Evolutionary conservation across 2,888 invertebrate species (phyloP).

Genomic region (Nycteola revayana): DNA sequence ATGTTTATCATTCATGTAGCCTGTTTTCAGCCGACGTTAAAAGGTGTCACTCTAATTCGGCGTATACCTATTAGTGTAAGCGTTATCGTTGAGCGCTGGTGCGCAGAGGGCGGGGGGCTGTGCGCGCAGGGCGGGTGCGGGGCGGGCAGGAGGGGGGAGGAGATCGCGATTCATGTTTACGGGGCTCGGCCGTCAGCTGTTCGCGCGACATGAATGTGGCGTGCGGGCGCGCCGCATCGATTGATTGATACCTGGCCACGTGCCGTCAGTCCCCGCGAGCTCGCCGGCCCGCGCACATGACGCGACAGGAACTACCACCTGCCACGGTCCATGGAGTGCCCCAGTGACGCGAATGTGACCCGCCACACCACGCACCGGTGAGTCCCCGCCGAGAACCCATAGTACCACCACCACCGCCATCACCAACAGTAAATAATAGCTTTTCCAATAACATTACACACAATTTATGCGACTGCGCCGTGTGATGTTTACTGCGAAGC

Average conservation of each 20-base stretch:
- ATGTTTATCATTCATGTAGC: too few species aligned
- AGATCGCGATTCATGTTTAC: constrained; percentile 76
- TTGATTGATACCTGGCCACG: constrained; percentile 73
- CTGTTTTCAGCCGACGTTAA: too few species aligned
- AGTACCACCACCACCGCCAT: constrained; percentile 9
- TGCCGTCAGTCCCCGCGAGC: constrained; percentile 62
- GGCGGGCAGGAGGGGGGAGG: constrained; percentile 25
- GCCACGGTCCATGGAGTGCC: constrained; percentile 65
- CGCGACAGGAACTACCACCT: constrained; percentile 40
- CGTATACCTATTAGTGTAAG: constrained; percentile 19
- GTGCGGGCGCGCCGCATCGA: constrained; percentile 74
- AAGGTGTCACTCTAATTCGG: constrained; percentile 18
- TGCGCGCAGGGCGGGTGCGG: constrained; percentile 26
- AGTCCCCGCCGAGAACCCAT: constrained; percentile 23
- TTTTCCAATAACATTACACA: constrained; percentile 52
- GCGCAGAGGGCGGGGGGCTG: constrained; percentile 41
- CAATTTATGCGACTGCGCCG: constrained; percentile 61
- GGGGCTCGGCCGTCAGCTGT: constrained; percentile 77
- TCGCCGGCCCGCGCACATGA: constrained; percentile 54
- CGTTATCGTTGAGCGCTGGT: constrained; percentile 31
- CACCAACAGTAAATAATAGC: constrained; percentile 46
- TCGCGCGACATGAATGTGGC: constrained; percentile 73
- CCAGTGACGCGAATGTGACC: constrained; percentile 54
- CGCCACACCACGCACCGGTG: constrained; percentile 29
- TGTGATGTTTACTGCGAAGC: constrained; percentile 58